These are phyloP conservation scores for Phyllostomus discolor DNA, from an alignment of 2,113 vertebrate species.

Conservation along the genomic window DNA sequence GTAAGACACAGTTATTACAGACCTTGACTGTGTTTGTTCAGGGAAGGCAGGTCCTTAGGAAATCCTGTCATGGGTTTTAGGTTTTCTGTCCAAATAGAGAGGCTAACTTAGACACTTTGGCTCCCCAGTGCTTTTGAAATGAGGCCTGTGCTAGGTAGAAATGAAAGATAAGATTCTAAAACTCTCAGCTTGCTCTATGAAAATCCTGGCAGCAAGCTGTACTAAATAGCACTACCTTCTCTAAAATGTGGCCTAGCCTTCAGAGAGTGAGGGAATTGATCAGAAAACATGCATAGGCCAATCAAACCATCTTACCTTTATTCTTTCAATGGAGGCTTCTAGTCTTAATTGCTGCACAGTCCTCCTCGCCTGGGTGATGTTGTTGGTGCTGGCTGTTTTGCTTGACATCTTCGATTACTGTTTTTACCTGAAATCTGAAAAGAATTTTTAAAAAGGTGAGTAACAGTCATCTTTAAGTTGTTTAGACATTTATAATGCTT, in stretches of 20 bases:
- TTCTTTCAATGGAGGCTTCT: constrained; percentile 92
- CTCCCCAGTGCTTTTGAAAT: neutral
- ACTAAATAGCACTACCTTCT: neutral
- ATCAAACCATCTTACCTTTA: constrained; percentile 84
- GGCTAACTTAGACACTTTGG: neutral
- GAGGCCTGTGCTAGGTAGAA: neutral
- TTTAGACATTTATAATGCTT: neutral
- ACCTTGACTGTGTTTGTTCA: neutral
- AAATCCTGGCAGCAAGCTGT: neutral
- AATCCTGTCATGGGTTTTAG: neutral
- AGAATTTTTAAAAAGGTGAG: neutral
- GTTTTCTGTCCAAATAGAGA: neutral
- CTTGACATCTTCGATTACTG: constrained; percentile 84
- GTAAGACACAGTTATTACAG: neutral
- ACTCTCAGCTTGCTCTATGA: neutral
- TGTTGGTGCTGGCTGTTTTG: constrained; percentile 88
- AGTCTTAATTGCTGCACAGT: constrained; percentile 90
- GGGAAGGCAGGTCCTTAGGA: neutral
- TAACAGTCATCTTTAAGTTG: neutral
- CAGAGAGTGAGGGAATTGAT: neutral
- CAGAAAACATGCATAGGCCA: fast-evolving
- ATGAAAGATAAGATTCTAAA: neutral
- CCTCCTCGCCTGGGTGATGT: constrained; percentile 87
- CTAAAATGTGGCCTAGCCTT: neutral
- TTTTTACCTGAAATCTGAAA: constrained; percentile 34